Percentiles rank a stretch among this genome's conserved stretches.
Evolutionary conservation across 2,888 invertebrate species (phyloP).

Genomic region (Serripes groenlandicus): DNA sequence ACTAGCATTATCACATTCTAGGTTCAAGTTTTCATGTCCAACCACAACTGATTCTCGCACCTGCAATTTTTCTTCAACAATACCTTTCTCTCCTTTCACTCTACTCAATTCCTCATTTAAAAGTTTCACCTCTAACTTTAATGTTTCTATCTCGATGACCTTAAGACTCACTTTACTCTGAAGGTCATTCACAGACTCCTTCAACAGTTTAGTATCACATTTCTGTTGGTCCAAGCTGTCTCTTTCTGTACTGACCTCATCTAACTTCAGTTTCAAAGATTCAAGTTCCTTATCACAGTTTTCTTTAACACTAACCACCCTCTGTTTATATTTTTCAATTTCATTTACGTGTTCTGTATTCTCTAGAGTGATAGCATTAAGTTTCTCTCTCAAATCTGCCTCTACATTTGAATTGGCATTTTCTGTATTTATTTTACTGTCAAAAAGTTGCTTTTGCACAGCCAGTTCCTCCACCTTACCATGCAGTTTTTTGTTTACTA

Average conservation of each 20-base stretch:
- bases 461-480: not conserved
- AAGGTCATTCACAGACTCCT: conserved; percentile 38
- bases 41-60: conserved; percentile 32
- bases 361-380: not conserved
- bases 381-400: conserved; percentile 12
- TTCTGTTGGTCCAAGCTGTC: conserved; percentile 15
- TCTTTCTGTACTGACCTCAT: not conserved
- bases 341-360: not conserved
- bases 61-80: conserved; percentile 34
- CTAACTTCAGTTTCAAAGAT: not conserved
- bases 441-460: not conserved
- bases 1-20: conserved; percentile 31
- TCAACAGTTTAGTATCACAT: conserved; percentile 13
- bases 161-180: conserved; percentile 38
- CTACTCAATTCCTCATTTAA: conserved; percentile 38
- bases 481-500: not conserved
- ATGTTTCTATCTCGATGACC: conserved; percentile 41
- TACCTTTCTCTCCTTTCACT: conserved; percentile 21
- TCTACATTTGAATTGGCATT: not conserved
- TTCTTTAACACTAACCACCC: not conserved
- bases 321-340: conserved; percentile 1
- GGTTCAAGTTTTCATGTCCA: conserved; percentile 8
- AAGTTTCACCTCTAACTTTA: conserved; percentile 48
- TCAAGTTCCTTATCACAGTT: not conserved
- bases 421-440: not conserved